A percentile compares a stretch with the other conserved stretches of the same genome.
phyloP scores from a whole-genome alignment of 2,888 invertebrate species.

The Morpho helenor region DNA sequence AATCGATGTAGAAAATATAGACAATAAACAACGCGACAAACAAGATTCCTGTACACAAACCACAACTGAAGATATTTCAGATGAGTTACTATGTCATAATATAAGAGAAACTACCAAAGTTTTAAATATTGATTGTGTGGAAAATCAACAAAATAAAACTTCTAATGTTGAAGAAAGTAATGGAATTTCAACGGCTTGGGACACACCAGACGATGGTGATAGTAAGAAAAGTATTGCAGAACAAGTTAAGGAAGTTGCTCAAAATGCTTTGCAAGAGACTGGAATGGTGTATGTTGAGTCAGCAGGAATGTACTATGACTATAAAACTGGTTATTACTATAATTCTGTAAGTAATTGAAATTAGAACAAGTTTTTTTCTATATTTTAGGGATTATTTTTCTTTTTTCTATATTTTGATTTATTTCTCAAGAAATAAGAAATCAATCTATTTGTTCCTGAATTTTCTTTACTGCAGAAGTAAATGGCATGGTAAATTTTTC shows the following conservation, averaged over 20 bases:
- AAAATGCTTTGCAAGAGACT: constrained; percentile 84
- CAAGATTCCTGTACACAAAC: constrained; percentile 3
- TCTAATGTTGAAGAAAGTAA: constrained; percentile 17
- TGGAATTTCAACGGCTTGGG: constrained; percentile 39
- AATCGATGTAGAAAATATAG: not conserved
- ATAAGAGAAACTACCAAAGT: constrained; percentile 19
- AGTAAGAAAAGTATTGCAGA: constrained; percentile 80
- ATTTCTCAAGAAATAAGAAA: no score
- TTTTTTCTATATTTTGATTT: no score
- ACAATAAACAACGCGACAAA: not conserved
- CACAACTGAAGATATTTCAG: not conserved
- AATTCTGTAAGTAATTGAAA: constrained; percentile 83
- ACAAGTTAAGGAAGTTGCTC: constrained; percentile 88
- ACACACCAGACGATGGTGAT: constrained; percentile 37
- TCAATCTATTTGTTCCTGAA: no score
- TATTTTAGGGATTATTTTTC: no score
- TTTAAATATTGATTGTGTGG: constrained; percentile 28
- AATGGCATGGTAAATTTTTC: no score
- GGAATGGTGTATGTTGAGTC: constrained; percentile 93
- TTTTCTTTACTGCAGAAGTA: no score
- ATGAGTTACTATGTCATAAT: not conserved
- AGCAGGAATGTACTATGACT: constrained; percentile 93
- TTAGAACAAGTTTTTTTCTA: no score
- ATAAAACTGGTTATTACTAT: constrained; percentile 93
- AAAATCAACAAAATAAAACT: constrained; percentile 15